Conservation (phyloP, 1,140 invertebrate genomes). For the Euglossa dilemma region DNA sequence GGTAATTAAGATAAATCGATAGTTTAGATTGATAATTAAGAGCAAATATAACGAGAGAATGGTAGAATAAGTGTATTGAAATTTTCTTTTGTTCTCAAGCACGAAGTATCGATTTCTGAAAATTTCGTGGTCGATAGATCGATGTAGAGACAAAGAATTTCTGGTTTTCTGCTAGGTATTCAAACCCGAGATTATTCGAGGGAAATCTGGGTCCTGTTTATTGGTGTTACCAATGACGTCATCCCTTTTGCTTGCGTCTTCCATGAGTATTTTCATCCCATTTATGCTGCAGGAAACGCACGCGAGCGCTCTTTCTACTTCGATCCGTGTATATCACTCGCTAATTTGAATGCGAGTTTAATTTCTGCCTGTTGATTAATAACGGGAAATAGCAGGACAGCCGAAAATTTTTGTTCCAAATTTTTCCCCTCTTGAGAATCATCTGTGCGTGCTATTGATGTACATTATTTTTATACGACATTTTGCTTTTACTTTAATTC, state of each 20-base stretch:
- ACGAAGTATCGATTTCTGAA: background rate
- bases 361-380: background rate
- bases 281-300: slow-evolving; percentile 42
- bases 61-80: background rate
- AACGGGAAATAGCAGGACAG: background rate
- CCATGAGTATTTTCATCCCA: slow-evolving; percentile 50
- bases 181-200: slow-evolving; percentile 38
- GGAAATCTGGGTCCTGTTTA: slow-evolving; percentile 50
- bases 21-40: too few relatives aligned
- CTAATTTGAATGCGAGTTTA: slow-evolving; percentile 1
- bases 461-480: too few relatives aligned
- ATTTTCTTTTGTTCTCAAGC: background rate
- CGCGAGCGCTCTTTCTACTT: slow-evolving; percentile 3
- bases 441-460: too few relatives aligned
- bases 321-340: background rate
- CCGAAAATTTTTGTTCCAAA: too few relatives aligned
- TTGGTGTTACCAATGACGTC: slow-evolving; percentile 52
- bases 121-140: background rate
- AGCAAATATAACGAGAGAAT: too few relatives aligned
- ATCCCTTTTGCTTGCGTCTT: slow-evolving; percentile 46
- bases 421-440: too few relatives aligned
- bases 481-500: too few relatives aligned
- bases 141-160: slow-evolving; percentile 31
- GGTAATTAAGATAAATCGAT: too few relatives aligned
- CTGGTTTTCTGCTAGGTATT: slow-evolving; percentile 32